Conservation (phyloP, 2,888 invertebrate genomes). For the Phania funesta region DNA sequence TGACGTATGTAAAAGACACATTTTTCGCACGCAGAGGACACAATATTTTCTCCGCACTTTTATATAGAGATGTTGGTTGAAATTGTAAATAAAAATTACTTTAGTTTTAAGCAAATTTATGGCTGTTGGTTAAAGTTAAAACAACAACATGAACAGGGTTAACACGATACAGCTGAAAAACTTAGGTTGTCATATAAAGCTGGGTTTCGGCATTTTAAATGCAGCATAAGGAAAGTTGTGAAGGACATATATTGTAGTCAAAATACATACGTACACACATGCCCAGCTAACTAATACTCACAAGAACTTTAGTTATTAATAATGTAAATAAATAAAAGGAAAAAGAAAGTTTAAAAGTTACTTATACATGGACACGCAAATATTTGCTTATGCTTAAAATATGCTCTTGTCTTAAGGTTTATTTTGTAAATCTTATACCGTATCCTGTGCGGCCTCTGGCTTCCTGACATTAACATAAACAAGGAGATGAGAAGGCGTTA, state of each 20-base stretch:
- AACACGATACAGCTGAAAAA: constrained; percentile 9
- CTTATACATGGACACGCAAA: neutral
- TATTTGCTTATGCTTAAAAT: no score
- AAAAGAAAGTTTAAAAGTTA: neutral
- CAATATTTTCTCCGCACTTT: neutral
- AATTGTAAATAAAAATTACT: constrained; percentile 17
- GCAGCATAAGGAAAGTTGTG: neutral
- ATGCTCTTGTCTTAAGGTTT: no score
- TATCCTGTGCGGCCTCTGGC: no score
- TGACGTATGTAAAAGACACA: constrained; percentile 23
- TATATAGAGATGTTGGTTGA: neutral
- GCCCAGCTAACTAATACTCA: neutral
- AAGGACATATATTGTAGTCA: neutral
- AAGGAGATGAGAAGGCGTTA: no score
- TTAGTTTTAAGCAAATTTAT: constrained; percentile 50
- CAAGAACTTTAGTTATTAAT: constrained; percentile 41
- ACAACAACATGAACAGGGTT: neutral
- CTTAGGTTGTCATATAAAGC: constrained; percentile 26
- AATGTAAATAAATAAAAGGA: constrained; percentile 8
- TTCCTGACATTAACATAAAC: no score
- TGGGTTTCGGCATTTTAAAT: constrained; percentile 8
- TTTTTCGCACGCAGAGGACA: neutral
- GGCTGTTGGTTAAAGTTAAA: constrained; percentile 55
- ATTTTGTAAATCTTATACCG: no score
- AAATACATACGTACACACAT: no score